These are phyloP conservation scores for Siderastrea siderea DNA, from an alignment of 92 coral and sea anemone species.

Conservation along the genomic window DNA sequence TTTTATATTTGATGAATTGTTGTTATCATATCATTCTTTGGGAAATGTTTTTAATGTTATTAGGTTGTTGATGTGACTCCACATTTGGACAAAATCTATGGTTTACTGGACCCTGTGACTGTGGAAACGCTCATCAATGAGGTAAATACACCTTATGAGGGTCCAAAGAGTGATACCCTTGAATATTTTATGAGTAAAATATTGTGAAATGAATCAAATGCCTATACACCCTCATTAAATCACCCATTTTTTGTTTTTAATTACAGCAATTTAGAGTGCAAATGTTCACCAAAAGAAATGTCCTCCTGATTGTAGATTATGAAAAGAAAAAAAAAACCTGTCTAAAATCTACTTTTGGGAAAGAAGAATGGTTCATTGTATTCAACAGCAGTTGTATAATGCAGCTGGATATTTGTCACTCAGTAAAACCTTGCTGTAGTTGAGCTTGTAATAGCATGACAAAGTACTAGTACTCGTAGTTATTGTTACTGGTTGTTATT, in stretches of 20 bases:
- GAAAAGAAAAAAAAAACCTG: too few relatives aligned
- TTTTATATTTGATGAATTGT: too few relatives aligned
- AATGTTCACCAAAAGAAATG: too few relatives aligned
- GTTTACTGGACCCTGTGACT: constrained; percentile 77
- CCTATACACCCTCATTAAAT: too few relatives aligned
- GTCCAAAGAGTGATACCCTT: background rate
- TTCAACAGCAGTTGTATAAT: background rate
- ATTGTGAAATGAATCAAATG: background rate
- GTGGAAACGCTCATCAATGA: constrained; percentile 73
- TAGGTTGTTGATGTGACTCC: constrained; percentile 73
- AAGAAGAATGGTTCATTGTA: background rate
- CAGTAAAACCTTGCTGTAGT: too few relatives aligned
- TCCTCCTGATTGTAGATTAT: too few relatives aligned
- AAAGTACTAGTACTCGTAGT: too few relatives aligned
- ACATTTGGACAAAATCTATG: constrained; percentile 65
- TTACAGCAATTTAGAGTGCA: too few relatives aligned
- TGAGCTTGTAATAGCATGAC: background rate
- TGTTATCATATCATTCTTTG: background rate
- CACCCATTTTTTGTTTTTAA: too few relatives aligned
- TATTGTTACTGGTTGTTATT: background rate
- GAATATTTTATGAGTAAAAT: background rate
- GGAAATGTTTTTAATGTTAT: background rate
- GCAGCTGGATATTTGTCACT: too few relatives aligned
- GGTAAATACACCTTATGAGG: constrained; percentile 39
- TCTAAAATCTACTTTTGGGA: background rate